phyloP scores from a whole-genome alignment of 2,113 vertebrate species.

The Lampris megalopsis region DNA sequence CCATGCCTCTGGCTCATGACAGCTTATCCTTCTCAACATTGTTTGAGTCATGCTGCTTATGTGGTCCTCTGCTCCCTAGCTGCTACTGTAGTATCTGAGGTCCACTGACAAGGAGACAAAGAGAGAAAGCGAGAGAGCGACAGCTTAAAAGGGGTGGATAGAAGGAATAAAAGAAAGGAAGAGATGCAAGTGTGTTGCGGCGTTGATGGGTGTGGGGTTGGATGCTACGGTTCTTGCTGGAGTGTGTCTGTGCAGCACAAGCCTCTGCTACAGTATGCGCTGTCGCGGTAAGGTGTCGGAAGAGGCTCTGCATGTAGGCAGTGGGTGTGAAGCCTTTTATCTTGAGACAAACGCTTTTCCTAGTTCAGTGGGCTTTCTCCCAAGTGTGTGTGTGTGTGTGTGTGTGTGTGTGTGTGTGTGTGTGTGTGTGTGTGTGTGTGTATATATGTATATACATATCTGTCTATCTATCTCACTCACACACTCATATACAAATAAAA shows the following conservation, averaged over 20 bases:
- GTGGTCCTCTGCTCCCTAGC: slow-evolving; percentile 54
- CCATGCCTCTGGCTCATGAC: slow-evolving; percentile 60
- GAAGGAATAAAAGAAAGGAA: slow-evolving; percentile 57
- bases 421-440: too few relatives aligned
- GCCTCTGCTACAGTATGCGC: slow-evolving; percentile 78
- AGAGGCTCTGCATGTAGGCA: slow-evolving; percentile 81
- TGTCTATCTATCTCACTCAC: too few relatives aligned
- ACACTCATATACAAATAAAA: too few relatives aligned
- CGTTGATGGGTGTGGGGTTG: slow-evolving; percentile 78
- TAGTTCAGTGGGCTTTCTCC: slow-evolving; percentile 74
- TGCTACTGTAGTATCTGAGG: slow-evolving; percentile 66
- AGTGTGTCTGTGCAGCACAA: slow-evolving; percentile 77
- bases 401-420: slow-evolving; percentile 53
- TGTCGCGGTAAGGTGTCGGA: slow-evolving; percentile 83
- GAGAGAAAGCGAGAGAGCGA: slow-evolving; percentile 48
- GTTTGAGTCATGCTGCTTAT: slow-evolving; percentile 68
- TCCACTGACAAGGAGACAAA: slow-evolving; percentile 59
- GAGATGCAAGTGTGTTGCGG: slow-evolving; percentile 77
- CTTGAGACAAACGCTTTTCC: slow-evolving; percentile 82
- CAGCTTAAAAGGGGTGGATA: neutral
- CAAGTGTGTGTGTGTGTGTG: slow-evolving; percentile 58
- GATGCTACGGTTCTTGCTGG: slow-evolving; percentile 69
- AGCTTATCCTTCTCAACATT: slow-evolving; percentile 69
- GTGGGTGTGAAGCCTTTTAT: slow-evolving; percentile 85
- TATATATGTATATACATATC: too few relatives aligned